phyloP scores from a whole-genome alignment of 2,888 invertebrate genomes.

The Zygothrica quintamaculata region DNA sequence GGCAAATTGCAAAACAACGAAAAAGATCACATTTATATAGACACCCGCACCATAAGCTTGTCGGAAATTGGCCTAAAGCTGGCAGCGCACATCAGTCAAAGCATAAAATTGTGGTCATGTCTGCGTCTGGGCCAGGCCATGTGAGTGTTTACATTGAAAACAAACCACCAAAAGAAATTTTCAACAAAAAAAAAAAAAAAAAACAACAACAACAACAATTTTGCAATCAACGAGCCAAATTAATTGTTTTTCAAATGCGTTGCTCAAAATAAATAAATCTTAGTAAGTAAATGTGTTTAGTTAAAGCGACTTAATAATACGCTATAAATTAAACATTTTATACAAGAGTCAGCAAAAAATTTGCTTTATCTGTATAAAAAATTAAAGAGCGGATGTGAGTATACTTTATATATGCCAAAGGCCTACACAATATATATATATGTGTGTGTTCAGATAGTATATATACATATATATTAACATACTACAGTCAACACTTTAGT shows the following conservation, averaged over 20 bases:
- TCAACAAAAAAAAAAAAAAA: too few relatives aligned
- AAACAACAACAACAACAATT: constrained; percentile 46
- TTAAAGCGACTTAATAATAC: constrained; percentile 27
- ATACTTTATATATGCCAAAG: too few relatives aligned
- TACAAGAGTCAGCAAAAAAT: too few relatives aligned
- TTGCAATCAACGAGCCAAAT: constrained; percentile 61
- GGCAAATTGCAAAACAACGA: too few relatives aligned
- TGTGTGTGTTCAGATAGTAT: too few relatives aligned
- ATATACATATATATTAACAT: constrained; percentile 15
- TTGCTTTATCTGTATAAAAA: too few relatives aligned
- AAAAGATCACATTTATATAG: too few relatives aligned
- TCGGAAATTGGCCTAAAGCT: constrained; percentile 6
- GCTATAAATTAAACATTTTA: constrained; percentile 1
- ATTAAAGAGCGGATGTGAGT: too few relatives aligned
- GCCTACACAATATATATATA: too few relatives aligned
- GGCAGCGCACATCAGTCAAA: constrained; percentile 67
- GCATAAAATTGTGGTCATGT: constrained; percentile 74
- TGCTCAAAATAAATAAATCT: constrained; percentile 60
- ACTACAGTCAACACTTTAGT: constrained; percentile 2
- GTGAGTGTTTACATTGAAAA: constrained; percentile 71
- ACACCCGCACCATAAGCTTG: constrained; percentile 18
- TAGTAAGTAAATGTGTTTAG: background rate
- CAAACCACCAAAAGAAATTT: constrained; percentile 52
- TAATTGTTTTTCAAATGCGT: constrained; percentile 76
- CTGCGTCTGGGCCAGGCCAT: constrained; percentile 49